Base-by-base conservation (phyloP, 2,888 invertebrate species). In the Torymus texanus region DNA sequence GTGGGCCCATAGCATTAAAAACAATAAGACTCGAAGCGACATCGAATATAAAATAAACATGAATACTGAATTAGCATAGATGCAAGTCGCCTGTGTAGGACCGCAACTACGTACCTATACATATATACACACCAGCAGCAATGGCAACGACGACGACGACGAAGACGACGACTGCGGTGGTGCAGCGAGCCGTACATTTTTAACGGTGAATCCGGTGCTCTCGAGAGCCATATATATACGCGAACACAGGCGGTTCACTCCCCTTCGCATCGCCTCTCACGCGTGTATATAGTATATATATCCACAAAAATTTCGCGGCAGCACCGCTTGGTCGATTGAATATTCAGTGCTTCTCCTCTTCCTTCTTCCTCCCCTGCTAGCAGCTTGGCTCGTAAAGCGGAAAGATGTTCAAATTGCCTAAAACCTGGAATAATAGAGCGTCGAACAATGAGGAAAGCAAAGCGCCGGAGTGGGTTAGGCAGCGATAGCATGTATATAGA, bases 401-500 rank as follows among this genome's bases (percentile, higher is more conserved):
- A 63, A 21, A 61, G 21, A 63, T 76, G 56, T 62, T 21, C 41
- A 61, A 74, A 68, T 79, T 53, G 74, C 41, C 29, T 59, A 59
- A 74, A 83, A 21, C 55, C 53, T 70, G 41, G 78, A 79, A 29
- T 29, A 58, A 66, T 50, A 71, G 50, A 79, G 74, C 65, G 75
- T 50, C 41, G 66, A 82, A 80, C 58, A 76, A 56, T 50, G 53
- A 66, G 29, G 56, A 63, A 74, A 56, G 59, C 59, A 71, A 71
- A 71, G 70, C 11, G 59, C 75, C 81, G 81, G 85, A 85, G 41
- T 41, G 41, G 41, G 41, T 41, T 41, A 41, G 41, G 41, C 41
- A 8, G 41, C 41, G 41, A 41, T 41, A 41, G 41, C 8, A 8
- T 41, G 10, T 8, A 41, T 41, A 41, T 8, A 84, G 24, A 18